A percentile compares a stretch with the other conserved stretches of the same genome.
Conservation (phyloP, 2,888 invertebrate genomes). For the Ctena decussata region DNA sequence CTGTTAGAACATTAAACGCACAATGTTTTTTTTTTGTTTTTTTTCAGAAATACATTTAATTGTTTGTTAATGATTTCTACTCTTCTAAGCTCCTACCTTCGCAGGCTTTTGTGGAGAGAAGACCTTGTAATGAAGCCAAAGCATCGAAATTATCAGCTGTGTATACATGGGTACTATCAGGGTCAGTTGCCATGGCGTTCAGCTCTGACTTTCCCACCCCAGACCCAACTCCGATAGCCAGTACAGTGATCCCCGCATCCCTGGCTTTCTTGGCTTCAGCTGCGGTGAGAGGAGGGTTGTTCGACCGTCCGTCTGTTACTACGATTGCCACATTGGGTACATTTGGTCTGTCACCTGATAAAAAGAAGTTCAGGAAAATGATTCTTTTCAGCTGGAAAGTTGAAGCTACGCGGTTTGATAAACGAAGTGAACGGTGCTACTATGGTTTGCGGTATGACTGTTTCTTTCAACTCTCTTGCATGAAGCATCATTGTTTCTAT, state of each 20-base stretch:
- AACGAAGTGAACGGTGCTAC: no score
- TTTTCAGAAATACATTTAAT: no score
- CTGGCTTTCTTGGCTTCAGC: constrained; percentile 70
- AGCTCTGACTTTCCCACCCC: constrained; percentile 71
- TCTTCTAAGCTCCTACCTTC: constrained; percentile 69
- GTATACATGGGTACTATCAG: constrained; percentile 81
- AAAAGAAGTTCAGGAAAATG: no score
- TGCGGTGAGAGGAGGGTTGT: constrained; percentile 64
- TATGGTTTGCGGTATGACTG: no score
- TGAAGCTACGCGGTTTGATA: no score
- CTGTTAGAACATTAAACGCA: no score
- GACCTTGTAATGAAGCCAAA: constrained; percentile 71
- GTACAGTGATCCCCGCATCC: constrained; percentile 70
- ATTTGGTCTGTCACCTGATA: constrained; percentile 71
- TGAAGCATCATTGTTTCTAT: no score
- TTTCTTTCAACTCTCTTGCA: no score
- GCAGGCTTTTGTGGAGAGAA: constrained; percentile 76
- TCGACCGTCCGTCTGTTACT: constrained; percentile 78
- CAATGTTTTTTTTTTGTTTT: no score
- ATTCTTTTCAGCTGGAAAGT: no score
- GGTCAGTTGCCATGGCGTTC: constrained; percentile 77
- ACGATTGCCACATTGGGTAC: constrained; percentile 79
- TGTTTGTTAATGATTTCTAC: no score
- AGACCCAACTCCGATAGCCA: constrained; percentile 78
- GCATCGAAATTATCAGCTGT: constrained; percentile 80